Percentiles rank a stretch among this genome's conserved stretches.
Evolutionary conservation across 2,113 vertebrate species (phyloP).

Genomic region (Aramus guarauna): DNA sequence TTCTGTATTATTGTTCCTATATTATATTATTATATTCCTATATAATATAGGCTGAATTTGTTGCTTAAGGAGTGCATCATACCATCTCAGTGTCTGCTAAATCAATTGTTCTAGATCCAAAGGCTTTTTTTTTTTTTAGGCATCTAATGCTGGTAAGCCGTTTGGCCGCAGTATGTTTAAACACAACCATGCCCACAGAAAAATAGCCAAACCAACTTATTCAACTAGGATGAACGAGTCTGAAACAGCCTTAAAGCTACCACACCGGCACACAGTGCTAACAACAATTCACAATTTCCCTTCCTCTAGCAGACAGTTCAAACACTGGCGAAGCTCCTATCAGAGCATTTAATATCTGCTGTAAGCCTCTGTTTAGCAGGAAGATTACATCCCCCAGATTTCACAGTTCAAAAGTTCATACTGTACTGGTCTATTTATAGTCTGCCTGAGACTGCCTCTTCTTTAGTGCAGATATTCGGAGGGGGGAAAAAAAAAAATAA

Average conservation of each 20-base stretch:
- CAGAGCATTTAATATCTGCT: constrained; percentile 56
- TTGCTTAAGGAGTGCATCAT: neutral
- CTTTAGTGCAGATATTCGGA: constrained; percentile 1
- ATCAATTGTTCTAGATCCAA: neutral
- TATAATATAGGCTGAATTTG: neutral
- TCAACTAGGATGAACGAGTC: neutral
- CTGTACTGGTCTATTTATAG: constrained; percentile 63
- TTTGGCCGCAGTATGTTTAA: neutral
- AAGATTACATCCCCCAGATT: constrained; percentile 69
- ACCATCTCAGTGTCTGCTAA: neutral
- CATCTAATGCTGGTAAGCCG: accelerated
- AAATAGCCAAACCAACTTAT: neutral
- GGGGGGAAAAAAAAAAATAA: neutral
- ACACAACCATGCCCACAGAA: neutral
- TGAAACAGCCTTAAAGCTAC: neutral
- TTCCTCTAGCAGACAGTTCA: constrained; percentile 21
- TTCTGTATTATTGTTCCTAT: no score
- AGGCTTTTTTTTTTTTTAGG: neutral
- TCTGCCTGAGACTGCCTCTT: constrained; percentile 32
- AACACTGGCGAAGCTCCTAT: neutral
- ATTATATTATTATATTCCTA: no score
- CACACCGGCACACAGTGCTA: neutral
- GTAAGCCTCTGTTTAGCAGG: constrained; percentile 67
- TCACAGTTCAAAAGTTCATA: constrained; percentile 72
- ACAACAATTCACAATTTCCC: neutral